Percentiles rank a stretch among this genome's conserved stretches.
Conservation (phyloP, 2,797 vertebrate genomes). For the Karalla daura region DNA sequence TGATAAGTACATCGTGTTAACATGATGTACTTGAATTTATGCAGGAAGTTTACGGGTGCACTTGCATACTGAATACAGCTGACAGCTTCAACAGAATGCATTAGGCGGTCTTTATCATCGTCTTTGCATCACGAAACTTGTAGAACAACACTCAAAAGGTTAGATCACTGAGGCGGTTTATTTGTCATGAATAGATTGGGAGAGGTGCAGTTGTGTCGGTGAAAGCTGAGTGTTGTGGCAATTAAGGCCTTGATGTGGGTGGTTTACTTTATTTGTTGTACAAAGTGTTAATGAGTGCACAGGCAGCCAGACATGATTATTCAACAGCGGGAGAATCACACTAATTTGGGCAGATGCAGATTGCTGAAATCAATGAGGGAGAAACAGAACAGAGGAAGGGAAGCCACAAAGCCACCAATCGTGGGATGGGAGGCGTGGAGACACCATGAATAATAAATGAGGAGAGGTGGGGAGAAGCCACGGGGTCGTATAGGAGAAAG, state of each 20-base stretch:
- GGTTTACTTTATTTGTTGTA: slow-evolving; percentile 76
- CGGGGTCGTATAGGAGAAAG: slow-evolving; percentile 11
- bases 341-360: slow-evolving; percentile 69
- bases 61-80: background rate
- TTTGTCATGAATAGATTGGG: slow-evolving; percentile 55
- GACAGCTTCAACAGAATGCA: background rate
- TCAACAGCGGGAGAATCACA: slow-evolving; percentile 65
- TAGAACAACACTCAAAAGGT: slow-evolving; percentile 12
- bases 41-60: background rate
- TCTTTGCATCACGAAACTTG: background rate
- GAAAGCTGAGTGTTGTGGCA: slow-evolving; percentile 45
- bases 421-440: slow-evolving; percentile 19
- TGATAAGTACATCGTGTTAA: too few species aligned
- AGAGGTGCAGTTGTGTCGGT: slow-evolving; percentile 35
- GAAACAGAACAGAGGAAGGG: slow-evolving; percentile 25
- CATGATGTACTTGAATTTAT: background rate
- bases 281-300: slow-evolving; percentile 75
- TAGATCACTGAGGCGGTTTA: slow-evolving; percentile 32
- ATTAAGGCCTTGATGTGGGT: slow-evolving; percentile 71
- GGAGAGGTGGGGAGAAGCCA: slow-evolving; percentile 2
- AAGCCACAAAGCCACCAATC: slow-evolving; percentile 27
- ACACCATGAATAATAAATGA: slow-evolving; percentile 37
- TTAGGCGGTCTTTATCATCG: background rate
- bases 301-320: slow-evolving; percentile 69
- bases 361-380: slow-evolving; percentile 64